Evolutionary conservation across 64 coral and sea anemone species (phyloP).

Genomic region (Anthopleura sola): DNA sequence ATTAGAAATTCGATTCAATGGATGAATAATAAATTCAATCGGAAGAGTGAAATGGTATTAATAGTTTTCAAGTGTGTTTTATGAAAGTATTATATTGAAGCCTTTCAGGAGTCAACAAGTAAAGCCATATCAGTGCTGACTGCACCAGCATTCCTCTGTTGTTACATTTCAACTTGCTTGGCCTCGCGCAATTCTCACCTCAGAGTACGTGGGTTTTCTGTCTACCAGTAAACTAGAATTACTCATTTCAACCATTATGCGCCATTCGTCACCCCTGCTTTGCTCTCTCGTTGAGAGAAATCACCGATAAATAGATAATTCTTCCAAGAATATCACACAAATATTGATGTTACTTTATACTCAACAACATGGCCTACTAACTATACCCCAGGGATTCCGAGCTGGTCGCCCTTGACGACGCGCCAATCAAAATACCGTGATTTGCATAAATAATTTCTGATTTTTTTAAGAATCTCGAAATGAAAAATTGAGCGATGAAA

Average conservation of each 20-base stretch:
- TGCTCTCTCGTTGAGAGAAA: not conserved
- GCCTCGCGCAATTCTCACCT: not conserved
- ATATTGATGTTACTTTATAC: not conserved
- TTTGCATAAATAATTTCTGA: not conserved
- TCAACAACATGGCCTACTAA: not conserved
- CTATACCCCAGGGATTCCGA: not conserved
- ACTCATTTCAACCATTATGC: constrained; percentile 19
- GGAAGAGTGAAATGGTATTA: not conserved
- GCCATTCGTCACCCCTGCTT: not conserved
- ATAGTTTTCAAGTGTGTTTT: not conserved
- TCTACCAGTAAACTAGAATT: not conserved
- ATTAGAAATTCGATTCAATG: not conserved
- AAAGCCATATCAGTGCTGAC: not conserved
- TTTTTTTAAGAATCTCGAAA: not conserved
- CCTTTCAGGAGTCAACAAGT: not conserved
- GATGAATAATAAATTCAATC: not conserved
- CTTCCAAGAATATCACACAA: not conserved
- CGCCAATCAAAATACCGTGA: not conserved
- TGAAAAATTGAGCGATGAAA: not conserved
- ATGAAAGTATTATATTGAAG: not conserved
- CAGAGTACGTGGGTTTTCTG: constrained; percentile 15
- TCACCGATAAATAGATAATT: not conserved
- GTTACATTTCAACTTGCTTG: not conserved
- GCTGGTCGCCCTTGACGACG: not conserved
- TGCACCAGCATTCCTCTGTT: constrained; percentile 26